phyloP scores from a whole-genome alignment of 2,888 invertebrate species.

The Troilus luridus region DNA sequence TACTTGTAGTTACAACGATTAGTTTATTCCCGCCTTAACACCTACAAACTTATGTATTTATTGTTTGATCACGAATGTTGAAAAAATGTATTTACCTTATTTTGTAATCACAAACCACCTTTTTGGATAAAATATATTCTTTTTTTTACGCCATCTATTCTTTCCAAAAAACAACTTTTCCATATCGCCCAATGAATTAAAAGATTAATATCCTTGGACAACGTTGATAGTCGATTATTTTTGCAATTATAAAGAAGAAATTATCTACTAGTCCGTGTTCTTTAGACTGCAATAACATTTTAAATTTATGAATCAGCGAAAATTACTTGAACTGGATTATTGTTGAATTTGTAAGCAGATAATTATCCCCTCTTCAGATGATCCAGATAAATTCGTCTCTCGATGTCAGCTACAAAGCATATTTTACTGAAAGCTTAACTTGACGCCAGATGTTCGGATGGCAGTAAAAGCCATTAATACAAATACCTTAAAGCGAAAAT shows the following conservation, averaged over 20 bases:
- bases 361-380: background rate
- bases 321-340: background rate
- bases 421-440: background rate
- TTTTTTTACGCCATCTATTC: too few species aligned
- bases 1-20: too few species aligned
- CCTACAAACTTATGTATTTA: too few species aligned
- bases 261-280: background rate
- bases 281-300: background rate
- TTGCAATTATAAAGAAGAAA: background rate
- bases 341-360: background rate
- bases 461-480: background rate
- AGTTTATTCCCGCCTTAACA: too few species aligned
- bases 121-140: too few species aligned
- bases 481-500: background rate
- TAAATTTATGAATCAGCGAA: background rate
- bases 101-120: too few species aligned
- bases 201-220: background rate
- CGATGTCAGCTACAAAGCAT: background rate
- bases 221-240: background rate
- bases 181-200: background rate
- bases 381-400: background rate
- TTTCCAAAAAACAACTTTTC: background rate
- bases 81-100: too few species aligned
- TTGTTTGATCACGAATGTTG: too few species aligned
- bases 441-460: background rate